Percentiles rank a stretch among this genome's conserved stretches.
Evolutionary conservation across 2,888 invertebrate genomes (phyloP).

Genomic region (Acronicta leporina): DNA sequence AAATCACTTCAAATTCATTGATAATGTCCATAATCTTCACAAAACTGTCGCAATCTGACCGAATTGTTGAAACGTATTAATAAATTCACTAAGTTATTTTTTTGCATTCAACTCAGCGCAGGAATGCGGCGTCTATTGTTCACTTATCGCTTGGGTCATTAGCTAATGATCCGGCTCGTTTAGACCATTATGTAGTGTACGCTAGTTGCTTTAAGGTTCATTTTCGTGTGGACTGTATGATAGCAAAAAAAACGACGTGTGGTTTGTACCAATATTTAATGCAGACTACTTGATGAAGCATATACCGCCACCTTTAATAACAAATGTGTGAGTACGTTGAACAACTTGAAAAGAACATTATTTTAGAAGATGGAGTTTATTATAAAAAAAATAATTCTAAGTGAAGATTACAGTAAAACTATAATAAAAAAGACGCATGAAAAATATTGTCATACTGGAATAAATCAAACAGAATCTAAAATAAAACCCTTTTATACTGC

Average conservation of each 20-base stretch:
- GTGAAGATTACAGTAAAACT: no score
- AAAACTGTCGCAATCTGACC: not conserved
- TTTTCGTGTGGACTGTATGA: not conserved
- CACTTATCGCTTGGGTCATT: slow-evolving; percentile 4
- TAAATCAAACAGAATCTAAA: no score
- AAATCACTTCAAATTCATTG: not conserved
- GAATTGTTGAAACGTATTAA: not conserved
- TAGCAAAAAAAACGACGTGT: slow-evolving; percentile 1
- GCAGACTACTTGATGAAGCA: not conserved
- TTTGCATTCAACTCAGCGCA: not conserved
- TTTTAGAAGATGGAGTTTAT: no score
- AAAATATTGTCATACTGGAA: no score
- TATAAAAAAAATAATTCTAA: no score
- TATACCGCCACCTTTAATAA: not conserved
- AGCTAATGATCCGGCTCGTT: slow-evolving; percentile 2
- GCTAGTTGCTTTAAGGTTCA: not conserved
- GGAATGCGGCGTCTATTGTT: not conserved
- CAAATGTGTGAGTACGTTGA: not conserved
- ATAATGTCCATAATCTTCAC: not conserved
- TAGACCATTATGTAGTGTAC: not conserved
- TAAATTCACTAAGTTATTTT: not conserved
- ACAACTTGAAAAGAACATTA: no score
- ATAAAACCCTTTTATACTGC: no score
- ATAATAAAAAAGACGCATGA: no score
- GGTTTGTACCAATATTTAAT: not conserved